Conservation (phyloP, 2,797 vertebrate species). For the Leuciscus waleckii region DNA sequence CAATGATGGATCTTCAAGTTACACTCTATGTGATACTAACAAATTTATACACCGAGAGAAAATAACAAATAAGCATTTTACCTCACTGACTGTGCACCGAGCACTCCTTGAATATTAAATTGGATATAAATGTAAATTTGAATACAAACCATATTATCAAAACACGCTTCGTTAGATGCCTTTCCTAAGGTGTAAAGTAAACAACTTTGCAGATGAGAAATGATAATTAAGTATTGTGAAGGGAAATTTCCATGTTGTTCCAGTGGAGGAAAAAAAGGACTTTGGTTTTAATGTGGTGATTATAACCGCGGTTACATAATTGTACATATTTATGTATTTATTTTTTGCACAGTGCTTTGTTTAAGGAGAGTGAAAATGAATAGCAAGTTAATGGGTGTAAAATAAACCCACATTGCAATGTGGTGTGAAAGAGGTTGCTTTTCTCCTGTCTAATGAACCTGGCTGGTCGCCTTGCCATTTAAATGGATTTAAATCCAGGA, state of each 20-base stretch:
- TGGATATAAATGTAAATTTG: conserved; percentile 36
- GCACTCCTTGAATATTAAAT: conserved; percentile 17
- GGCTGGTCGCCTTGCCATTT: conserved; percentile 44
- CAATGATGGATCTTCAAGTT: neutral
- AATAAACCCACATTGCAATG: conserved; percentile 30
- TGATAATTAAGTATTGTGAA: conserved; percentile 12
- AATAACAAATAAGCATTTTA: conserved; percentile 19
- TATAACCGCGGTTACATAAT: conserved; percentile 2
- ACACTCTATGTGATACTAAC: neutral
- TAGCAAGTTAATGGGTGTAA: conserved; percentile 38
- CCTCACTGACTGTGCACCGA: conserved; percentile 23
- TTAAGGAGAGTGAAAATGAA: conserved; percentile 38
- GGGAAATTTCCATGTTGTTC: conserved; percentile 5
- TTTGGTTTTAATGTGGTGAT: neutral
- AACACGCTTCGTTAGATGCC: conserved; percentile 2
- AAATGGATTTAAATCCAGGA: conserved; percentile 36
- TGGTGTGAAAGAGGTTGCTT: conserved; percentile 13
- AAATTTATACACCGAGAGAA: neutral
- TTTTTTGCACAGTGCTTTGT: conserved; percentile 34
- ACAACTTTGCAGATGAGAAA: conserved; percentile 30
- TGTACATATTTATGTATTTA: neutral
- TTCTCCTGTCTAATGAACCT: conserved; percentile 48
- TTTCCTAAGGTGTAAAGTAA: conserved; percentile 14
- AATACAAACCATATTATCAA: conserved; percentile 30
- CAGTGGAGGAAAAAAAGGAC: neutral